Base-by-base conservation (phyloP, 2,888 invertebrate genomes). In the Panopea generosa region DNA sequence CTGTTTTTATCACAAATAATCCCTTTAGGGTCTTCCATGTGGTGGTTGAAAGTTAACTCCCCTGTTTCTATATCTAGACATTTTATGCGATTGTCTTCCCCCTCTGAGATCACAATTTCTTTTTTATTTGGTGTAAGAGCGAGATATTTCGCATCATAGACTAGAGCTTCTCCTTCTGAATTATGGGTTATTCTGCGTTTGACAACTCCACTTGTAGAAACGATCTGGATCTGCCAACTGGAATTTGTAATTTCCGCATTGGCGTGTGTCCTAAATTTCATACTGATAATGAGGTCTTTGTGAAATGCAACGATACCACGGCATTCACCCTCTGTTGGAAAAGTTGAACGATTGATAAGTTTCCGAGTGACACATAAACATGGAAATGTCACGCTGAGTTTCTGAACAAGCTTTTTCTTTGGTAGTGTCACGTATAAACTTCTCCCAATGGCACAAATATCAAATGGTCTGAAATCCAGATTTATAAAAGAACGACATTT, bases 21-120 rank as follows among this genome's bases (percentile, higher is more conserved):
- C 18, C 80, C 80, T 60, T 73, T 80, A 24, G 80, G 80, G 22
- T 80, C 80, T 24, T 80, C 80, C 70, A 80, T 76, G 20, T 76
- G 69, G n/a, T 76, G 76, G 33, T 80, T 76, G 38, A 75, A 80
- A 16, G 76, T 76, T 45, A 76, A 45, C 49, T 73, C 72, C 49
- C 73, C 76, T 49, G 62, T 62, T 53, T 73, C 65, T 20, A 80
- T 55, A 70, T 76, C 65, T 1, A 76, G 47, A 66, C 76, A 72
- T 60, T 76, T 80, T 3, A 80, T 59, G 16, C 80, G 66, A 38
- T 76, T 66, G 40, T 73, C 73, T n/a, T 70, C 73, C 0, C 65
- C 76, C 57, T 80, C 76, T 14, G 80, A 80, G 24, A 80, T 57
- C 6, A 80, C 65, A 22, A 80, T 38, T 67, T 80, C 80, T 27